These are phyloP conservation scores for Halcyon smyrnensis DNA, from an alignment of 2,797 vertebrate genomes.

Conservation along the genomic window DNA sequence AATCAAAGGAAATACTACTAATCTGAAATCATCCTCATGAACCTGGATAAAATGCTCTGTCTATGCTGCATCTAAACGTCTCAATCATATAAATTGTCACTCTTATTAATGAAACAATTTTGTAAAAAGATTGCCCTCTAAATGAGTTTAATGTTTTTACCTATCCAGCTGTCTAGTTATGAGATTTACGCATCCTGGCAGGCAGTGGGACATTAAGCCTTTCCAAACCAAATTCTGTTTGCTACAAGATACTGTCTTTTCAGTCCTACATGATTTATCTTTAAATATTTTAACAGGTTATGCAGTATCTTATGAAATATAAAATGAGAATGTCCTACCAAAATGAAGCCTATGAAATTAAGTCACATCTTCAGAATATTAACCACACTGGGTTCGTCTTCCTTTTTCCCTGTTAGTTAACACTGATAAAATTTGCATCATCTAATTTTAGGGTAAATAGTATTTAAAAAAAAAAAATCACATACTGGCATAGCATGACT, in stretches of 20 bases:
- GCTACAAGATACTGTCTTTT: conserved; percentile 71
- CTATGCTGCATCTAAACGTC: conserved; percentile 71
- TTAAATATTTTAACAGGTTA: conserved; percentile 73
- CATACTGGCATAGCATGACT: neutral
- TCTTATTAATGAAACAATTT: conserved; percentile 80
- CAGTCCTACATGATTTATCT: conserved; percentile 72
- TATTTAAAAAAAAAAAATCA: neutral
- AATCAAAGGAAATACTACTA: conserved; percentile 59
- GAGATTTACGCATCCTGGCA: conserved; percentile 67
- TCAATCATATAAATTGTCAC: conserved; percentile 77
- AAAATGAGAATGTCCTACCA: conserved; percentile 66
- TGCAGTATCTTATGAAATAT: conserved; percentile 69
- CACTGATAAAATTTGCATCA: conserved; percentile 57
- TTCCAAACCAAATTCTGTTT: conserved; percentile 72
- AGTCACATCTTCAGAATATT: conserved; percentile 71
- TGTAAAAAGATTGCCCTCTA: conserved; percentile 75
- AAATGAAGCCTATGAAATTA: conserved; percentile 70
- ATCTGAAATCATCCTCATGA: conserved; percentile 62
- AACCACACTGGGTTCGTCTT: conserved; percentile 52
- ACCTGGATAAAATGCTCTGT: conserved; percentile 63
- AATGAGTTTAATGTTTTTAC: conserved; percentile 73
- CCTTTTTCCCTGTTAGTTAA: conserved; percentile 32
- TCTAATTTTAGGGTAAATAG: conserved; percentile 53
- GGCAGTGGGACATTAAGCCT: conserved; percentile 54
- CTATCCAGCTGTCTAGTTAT: conserved; percentile 65